Percentiles rank a stretch among this genome's conserved stretches.
Conservation (phyloP, 64 coral and sea anemone species). For the Exaiptasia diaphana region DNA sequence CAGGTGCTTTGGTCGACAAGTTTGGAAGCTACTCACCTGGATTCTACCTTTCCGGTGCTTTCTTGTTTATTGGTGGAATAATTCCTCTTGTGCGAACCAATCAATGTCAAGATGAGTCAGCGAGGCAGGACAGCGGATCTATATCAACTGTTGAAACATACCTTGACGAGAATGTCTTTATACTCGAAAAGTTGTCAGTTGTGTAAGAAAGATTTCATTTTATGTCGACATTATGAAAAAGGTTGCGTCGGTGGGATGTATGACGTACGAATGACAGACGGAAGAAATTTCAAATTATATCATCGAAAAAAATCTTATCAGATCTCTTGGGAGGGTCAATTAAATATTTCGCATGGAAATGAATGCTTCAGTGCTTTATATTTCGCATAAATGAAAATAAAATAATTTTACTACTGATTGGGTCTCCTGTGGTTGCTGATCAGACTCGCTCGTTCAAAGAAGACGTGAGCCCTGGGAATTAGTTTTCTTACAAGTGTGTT, state of each 20-base stretch:
- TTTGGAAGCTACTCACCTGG: conserved; percentile 12
- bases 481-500: not conserved
- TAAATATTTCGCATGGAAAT: too few relatives aligned
- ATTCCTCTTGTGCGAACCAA: not conserved
- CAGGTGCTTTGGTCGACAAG: not conserved
- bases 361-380: too few relatives aligned
- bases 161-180: not conserved
- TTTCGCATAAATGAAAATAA: too few relatives aligned
- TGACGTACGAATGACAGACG: too few relatives aligned
- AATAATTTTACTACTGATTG: too few relatives aligned
- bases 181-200: not conserved
- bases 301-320: too few relatives aligned
- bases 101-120: not conserved
- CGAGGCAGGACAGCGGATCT: not conserved
- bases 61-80: not conserved
- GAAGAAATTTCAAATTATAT: too few relatives aligned
- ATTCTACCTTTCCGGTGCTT: not conserved
- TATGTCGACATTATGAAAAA: too few relatives aligned
- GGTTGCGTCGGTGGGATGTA: too few relatives aligned
- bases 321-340: too few relatives aligned
- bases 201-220: not conserved
- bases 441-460: too few relatives aligned
- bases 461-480: too few relatives aligned
- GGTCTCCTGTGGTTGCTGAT: not conserved
- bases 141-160: not conserved